These are phyloP conservation scores for Adoxophyes honmai DNA, from an alignment of 1,140 invertebrate genomes.

Conservation along the genomic window DNA sequence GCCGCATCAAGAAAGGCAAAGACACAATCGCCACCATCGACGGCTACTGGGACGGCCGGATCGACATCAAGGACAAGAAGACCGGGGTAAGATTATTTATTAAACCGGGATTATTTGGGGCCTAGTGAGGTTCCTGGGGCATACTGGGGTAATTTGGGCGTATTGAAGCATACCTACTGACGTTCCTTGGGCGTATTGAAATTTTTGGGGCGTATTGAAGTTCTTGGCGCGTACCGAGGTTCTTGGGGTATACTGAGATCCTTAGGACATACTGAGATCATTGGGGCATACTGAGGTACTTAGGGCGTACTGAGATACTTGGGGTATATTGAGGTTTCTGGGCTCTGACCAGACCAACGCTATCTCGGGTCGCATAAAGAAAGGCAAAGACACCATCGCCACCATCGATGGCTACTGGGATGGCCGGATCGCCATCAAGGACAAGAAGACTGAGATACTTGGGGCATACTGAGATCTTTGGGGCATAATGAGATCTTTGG, in stretches of 20 bases:
- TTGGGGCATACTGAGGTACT: no score
- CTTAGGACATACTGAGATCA: no score
- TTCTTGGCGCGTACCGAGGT: not conserved
- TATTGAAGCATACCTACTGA: no score
- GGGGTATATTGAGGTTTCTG: not conserved
- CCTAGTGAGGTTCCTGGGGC: not conserved
- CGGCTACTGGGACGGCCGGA: conserved; percentile 95
- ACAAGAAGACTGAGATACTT: conserved; percentile 82
- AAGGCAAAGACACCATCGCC: conserved; percentile 92
- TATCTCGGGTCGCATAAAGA: conserved; percentile 89
- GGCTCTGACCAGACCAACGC: conserved; percentile 88
- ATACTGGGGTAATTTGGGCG: no score
- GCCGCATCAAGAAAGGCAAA: conserved; percentile 91
- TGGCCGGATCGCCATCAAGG: conserved; percentile 88
- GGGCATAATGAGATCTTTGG: no score
- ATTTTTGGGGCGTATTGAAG: no score
- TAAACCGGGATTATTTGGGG: no score
- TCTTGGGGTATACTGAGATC: not conserved
- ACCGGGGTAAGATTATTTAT: conserved; percentile 71
- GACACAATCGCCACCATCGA: conserved; percentile 91
- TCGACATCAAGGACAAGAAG: conserved; percentile 88
- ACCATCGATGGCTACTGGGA: conserved; percentile 95
- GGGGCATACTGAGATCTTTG: no score
- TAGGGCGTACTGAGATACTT: no score
- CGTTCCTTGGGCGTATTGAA: no score